A percentile compares a stretch with the other conserved stretches of the same genome.
These are phyloP conservation scores for Strigamia maritima DNA, from an alignment of 2,888 invertebrate species.

Conservation along the genomic window DNA sequence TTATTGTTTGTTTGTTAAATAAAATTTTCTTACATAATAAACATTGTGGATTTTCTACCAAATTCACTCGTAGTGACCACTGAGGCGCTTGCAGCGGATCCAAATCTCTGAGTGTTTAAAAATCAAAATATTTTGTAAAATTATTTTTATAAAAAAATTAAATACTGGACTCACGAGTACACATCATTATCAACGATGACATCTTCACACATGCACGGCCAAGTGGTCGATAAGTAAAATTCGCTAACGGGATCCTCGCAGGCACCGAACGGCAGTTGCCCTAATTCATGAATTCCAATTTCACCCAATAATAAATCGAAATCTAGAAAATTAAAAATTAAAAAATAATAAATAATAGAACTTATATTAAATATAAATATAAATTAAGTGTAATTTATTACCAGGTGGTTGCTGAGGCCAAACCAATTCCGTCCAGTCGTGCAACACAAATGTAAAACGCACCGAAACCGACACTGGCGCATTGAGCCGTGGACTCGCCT, in stretches of 20 bases:
- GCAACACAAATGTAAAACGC: slow-evolving; percentile 67
- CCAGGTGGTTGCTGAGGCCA: slow-evolving; percentile 53
- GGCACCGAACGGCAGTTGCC: slow-evolving; percentile 77
- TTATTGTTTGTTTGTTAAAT: neutral
- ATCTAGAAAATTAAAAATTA: slow-evolving; percentile 48
- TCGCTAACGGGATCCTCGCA: slow-evolving; percentile 74
- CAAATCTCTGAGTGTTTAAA: slow-evolving; percentile 61
- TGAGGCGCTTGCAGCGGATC: slow-evolving; percentile 73
- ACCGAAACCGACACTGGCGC: slow-evolving; percentile 67
- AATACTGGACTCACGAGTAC: slow-evolving; percentile 59
- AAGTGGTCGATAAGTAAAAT: slow-evolving; percentile 73
- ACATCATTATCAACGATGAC: slow-evolving; percentile 81
- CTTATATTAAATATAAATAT: neutral
- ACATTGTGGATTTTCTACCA: slow-evolving; percentile 68
- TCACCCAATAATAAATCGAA: slow-evolving; percentile 60
- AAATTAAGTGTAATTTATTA: slow-evolving; percentile 42
- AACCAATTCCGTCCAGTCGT: slow-evolving; percentile 52
- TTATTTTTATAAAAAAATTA: neutral
- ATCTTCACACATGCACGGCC: slow-evolving; percentile 81
- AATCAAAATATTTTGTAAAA: neutral
- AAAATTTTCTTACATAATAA: slow-evolving; percentile 59
- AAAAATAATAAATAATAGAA: neutral
- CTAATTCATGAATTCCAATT: slow-evolving; percentile 57
- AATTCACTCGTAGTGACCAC: slow-evolving; percentile 63
- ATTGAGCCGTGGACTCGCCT: slow-evolving; percentile 54